Evolutionary conservation across 2,113 vertebrate species (phyloP), one percentile per base, ranked within the genome.

Genomic region (Alosa alosa): DNA sequence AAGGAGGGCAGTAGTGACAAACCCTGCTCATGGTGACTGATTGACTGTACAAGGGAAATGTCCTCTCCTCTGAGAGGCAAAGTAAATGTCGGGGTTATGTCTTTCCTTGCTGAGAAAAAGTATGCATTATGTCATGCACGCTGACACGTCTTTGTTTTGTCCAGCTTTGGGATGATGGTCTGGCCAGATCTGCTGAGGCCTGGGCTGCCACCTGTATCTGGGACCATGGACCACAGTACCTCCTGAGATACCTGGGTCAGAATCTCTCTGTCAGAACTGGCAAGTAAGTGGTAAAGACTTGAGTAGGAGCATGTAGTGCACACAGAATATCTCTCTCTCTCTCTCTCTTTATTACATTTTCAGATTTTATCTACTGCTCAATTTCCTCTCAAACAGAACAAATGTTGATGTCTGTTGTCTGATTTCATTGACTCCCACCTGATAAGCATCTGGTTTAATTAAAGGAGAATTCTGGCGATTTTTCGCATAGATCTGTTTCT

Each of bases 141-240:
- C 2, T 72, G 4, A 75, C 7, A 72, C 85, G 20, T 60, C 10
- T 86, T 55, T 55, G n/a, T 36, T 86, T 0, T 81, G 72, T 44
- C 41, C 89, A 98, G 97, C 94, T 97, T 82, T 98, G 97, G 97
- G 97, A 98, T 94, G 96, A 97, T 86, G 94, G 93, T 88, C 94
- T 98, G 90, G 97, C 97, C 55, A 95, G 96, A 88, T 96, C 96
- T 47, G 97, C 97, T 49, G 97, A 97, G 85, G 95, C 96, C 36
- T 98, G 97, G 97, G 97, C 97, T 60, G 97, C 97, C 39, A 95
- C 95, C 0, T 98, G 97, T 88, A 96, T 96, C 92, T 98, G 97
- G 97, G 96, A 97, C 85, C 97, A 98, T 22, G 97, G 97, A 85
- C 97, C 97, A 87, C 93, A 96, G 31, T 96, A 95, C 55, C 93